Conservation (phyloP, 1,140 invertebrate genomes). For the Solen grandis region DNA sequence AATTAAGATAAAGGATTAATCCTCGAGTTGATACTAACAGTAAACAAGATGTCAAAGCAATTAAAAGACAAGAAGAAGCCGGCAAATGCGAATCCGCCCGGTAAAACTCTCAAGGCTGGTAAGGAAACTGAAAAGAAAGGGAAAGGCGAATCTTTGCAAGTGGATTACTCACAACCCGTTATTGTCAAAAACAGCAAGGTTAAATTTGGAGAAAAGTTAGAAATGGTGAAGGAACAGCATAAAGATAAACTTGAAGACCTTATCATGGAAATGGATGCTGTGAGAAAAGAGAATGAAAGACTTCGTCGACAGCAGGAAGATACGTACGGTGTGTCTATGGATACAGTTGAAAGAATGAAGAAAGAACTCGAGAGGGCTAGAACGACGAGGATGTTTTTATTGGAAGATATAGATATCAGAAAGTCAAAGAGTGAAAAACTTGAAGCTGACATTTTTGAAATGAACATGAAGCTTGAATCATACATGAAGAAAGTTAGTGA, state of each 20-base stretch:
- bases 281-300: slow-evolving; percentile 59
- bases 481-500: slow-evolving; percentile 56
- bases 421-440: slow-evolving; percentile 49
- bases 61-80: no score
- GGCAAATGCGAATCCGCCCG: no score
- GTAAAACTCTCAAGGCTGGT: no score
- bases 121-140: slow-evolving; percentile 3
- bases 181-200: slow-evolving; percentile 52
- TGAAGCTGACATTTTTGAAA: slow-evolving; percentile 60
- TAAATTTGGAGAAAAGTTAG: slow-evolving; percentile 47
- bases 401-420: slow-evolving; percentile 55
- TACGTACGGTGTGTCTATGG: slow-evolving; percentile 44
- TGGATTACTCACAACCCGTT: slow-evolving; percentile 46
- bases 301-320: slow-evolving; percentile 48
- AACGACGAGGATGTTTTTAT: slow-evolving; percentile 52
- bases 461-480: slow-evolving; percentile 60
- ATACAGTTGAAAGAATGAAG: slow-evolving; percentile 58
- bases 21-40: no score
- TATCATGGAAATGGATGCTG: slow-evolving; percentile 51
- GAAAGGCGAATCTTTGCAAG: slow-evolving; percentile 27
- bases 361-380: slow-evolving; percentile 57
- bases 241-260: slow-evolving; percentile 52
- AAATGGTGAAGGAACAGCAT: slow-evolving; percentile 33
- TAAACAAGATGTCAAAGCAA: no score
- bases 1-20: no score